These are phyloP conservation scores for Brachionus calyciflorus DNA, from an alignment of 1,140 invertebrate genomes.

Conservation along the genomic window DNA sequence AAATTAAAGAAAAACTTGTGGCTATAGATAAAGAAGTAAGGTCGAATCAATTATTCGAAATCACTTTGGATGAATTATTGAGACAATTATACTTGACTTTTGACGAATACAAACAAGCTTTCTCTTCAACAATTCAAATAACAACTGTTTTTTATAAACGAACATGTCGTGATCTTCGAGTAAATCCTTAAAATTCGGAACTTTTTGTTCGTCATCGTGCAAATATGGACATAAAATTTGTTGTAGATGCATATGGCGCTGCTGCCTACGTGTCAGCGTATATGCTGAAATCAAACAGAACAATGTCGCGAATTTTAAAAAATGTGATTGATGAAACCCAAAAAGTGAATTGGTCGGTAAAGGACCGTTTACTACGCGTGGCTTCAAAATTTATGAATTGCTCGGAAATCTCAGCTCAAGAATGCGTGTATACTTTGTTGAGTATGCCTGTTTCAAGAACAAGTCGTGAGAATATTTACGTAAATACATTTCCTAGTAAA, in stretches of 20 bases:
- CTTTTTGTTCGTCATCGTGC: not conserved
- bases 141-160: not conserved
- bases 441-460: too few relatives aligned
- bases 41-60: not conserved
- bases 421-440: too few relatives aligned
- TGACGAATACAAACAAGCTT: not conserved
- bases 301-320: too few relatives aligned
- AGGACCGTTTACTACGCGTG: too few relatives aligned
- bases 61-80: not conserved
- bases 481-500: too few relatives aligned
- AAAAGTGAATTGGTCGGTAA: not conserved
- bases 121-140: not conserved
- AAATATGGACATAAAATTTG: slow-evolving; percentile 26
- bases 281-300: not conserved
- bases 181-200: not conserved
- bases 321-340: not conserved
- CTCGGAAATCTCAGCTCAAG: too few relatives aligned
- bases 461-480: too few relatives aligned
- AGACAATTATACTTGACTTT: not conserved
- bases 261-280: not conserved
- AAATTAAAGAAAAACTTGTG: not conserved
- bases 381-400: too few relatives aligned
- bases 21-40: not conserved
- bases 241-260: not conserved
- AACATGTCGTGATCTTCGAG: not conserved